Conservation (phyloP, 1,140 invertebrate species). For the Drosophila baimaii region DNA sequence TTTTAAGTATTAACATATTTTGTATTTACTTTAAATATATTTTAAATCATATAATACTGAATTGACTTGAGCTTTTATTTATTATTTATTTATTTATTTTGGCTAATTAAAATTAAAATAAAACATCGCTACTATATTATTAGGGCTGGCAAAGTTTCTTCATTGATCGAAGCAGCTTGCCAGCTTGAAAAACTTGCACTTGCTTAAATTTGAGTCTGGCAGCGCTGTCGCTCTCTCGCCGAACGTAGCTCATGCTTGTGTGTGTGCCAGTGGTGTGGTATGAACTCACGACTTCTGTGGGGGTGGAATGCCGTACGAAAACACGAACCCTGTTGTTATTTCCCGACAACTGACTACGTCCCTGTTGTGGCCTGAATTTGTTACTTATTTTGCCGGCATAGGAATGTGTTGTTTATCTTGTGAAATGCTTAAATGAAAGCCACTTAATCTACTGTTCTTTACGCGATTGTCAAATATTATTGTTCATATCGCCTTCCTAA, state of each 20-base stretch:
- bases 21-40: background rate
- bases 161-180: slow-evolving; percentile 23
- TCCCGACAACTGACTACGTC: background rate
- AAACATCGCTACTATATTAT: too few species aligned
- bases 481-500: background rate
- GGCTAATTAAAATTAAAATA: background rate
- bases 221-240: slow-evolving; percentile 18
- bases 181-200: background rate
- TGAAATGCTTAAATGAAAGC: background rate
- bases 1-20: background rate
- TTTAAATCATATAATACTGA: background rate
- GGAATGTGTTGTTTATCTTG: slow-evolving; percentile 8
- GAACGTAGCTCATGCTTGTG: background rate
- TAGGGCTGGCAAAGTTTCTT: background rate
- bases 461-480: background rate
- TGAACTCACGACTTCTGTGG: background rate
- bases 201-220: slow-evolving; percentile 19
- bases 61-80: too few species aligned
- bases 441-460: background rate
- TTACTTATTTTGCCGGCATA: slow-evolving; percentile 16
- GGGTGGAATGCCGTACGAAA: background rate
- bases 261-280: slow-evolving; percentile 25
- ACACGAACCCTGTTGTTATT: background rate
- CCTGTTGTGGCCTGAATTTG: slow-evolving; percentile 17
- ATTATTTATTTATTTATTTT: background rate